Evolutionary conservation across 2,888 invertebrate species (phyloP).

Genomic region (Toxonevra muliebris): DNA sequence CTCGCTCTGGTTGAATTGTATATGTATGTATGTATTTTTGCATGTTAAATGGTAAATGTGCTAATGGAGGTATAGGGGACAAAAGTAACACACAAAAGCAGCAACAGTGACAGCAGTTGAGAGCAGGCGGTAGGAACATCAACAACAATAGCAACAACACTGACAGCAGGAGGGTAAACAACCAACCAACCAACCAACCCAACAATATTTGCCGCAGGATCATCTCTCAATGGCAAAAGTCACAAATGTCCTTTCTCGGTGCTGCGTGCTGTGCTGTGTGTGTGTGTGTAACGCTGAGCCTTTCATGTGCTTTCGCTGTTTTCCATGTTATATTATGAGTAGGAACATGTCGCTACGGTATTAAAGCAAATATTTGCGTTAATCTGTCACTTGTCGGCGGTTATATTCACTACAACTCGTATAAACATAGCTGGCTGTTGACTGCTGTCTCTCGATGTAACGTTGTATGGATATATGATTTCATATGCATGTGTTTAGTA

Average conservation of each 20-base stretch:
- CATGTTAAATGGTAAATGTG: not conserved
- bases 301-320: not conserved
- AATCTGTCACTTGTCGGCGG: slow-evolving; percentile 32
- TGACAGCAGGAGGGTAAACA: too few relatives aligned
- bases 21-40: not conserved
- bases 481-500: not conserved
- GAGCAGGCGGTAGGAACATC: too few relatives aligned
- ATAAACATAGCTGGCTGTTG: not conserved
- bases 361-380: slow-evolving; percentile 36
- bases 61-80: not conserved
- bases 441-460: too few relatives aligned
- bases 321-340: slow-evolving; percentile 2
- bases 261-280: not conserved
- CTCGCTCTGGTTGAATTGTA: not conserved
- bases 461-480: not conserved
- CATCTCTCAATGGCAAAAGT: not conserved
- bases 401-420: not conserved
- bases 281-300: not conserved
- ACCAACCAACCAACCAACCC: too few relatives aligned
- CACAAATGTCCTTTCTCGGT: not conserved
- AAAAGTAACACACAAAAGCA: not conserved
- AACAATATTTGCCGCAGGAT: too few relatives aligned
- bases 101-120: not conserved
- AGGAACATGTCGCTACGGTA: slow-evolving; percentile 12
- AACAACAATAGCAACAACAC: too few relatives aligned